phyloP scores from a whole-genome alignment of 2,797 vertebrate genomes.

The Mormyrops boulengeri region DNA sequence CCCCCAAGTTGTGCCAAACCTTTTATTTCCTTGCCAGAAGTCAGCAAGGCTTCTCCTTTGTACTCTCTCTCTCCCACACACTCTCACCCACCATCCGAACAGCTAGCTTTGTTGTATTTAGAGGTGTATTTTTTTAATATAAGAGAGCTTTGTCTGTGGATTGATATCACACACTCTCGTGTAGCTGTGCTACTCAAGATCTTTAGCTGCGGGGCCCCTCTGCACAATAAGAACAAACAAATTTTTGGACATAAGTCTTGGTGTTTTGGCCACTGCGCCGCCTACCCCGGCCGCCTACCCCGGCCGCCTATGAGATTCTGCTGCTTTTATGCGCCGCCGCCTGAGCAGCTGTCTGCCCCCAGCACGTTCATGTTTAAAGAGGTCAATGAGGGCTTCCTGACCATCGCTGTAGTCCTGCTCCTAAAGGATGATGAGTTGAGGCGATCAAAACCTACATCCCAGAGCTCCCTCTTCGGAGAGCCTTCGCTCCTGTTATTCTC shows the following conservation, averaged over 20 bases:
- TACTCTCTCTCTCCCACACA: neutral
- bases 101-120: neutral
- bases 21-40: conserved; percentile 1
- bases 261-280: neutral
- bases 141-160: neutral
- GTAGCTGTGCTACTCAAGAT: neutral
- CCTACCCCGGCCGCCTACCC: neutral
- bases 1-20: neutral
- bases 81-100: neutral
- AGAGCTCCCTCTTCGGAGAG: neutral
- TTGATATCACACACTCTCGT: neutral
- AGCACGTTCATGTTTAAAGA: neutral
- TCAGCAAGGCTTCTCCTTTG: neutral
- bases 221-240: neutral
- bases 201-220: neutral
- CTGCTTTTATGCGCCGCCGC: neutral
- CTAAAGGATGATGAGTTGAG: neutral
- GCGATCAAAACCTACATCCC: neutral
- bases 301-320: neutral
- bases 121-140: neutral
- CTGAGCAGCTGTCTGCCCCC: neutral
- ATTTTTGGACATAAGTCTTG: neutral
- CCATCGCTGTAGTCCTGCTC: neutral
- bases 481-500: neutral
- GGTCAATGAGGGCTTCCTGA: neutral